Evolutionary conservation across 2,113 vertebrate species (phyloP), one percentile per base, ranked within the genome.

Genomic region (Agapornis roseicollis): DNA sequence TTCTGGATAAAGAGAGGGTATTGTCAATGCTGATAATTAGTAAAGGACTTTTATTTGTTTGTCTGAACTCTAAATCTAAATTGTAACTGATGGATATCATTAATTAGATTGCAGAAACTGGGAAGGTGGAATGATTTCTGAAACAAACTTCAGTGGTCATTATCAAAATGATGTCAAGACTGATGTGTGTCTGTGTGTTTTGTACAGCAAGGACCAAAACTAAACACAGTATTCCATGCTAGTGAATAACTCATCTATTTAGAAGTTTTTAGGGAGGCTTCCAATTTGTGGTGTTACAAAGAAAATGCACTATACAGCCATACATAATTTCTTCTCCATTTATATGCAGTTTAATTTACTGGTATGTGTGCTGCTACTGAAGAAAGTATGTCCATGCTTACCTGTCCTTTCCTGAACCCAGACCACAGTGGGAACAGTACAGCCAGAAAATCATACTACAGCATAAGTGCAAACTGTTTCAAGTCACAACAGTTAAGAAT

Each of bases 371-470:
- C 39, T 2, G 4, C n/a, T 33, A 52, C 27, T 28, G 13, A 28
- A 13, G 10, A 15, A 16, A 9, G 35, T 7, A n/a, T 1, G 1
- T n/a, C 9, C 8, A 1, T 0, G 8, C 31, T 79, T 4, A 0
- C 23, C 63, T 9, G 8, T 29, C 12, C 46, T n/a, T 64, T 19
- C 24, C 71, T 39, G 42, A 23, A 2, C 61, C 5, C 2, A 19
- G 35, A 29, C 15, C 13, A 17, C 31, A 3, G 18, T 9, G 41
- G 42, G 33, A 19, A 24, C 31, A n/a, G 25, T 1, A 23, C 35
- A 77, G 41, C 49, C 39, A 19, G 28, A 63, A 63, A 18, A 42
- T 44, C 27, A 20, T 8, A 16, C 14, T 4, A 8, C 8, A 25
- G 18, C 6, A 9, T n/a, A n/a, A 47, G 24, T 11, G 28, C 13